Base-by-base conservation (phyloP, 53 echinoderm and acorn worm species). In the Holothuria leucospilota region DNA sequence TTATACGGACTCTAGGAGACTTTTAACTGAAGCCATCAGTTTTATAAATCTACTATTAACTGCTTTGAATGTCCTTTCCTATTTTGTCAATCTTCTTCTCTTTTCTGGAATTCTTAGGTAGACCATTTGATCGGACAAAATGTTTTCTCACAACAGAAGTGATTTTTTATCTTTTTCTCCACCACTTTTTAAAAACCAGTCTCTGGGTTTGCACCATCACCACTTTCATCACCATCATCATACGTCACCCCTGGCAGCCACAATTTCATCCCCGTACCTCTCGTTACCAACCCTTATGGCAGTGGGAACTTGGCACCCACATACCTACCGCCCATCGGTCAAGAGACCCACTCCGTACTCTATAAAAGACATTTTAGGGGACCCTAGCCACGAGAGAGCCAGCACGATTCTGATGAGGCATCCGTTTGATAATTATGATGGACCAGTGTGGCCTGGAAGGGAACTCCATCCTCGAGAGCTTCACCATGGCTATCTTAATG, bases 261-360 rank as follows among this genome's bases (percentile, higher is more conserved):
- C 92, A 27, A 60, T 91, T 52, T 87, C 91, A 7, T 71, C 90
- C 12, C 85, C 87, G 0, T 71, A 92, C 39, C 85, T 93, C 0
- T 87, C 91, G 59, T 88, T 93, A 58, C 99, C 99, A 15, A 91
- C 94, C 5, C 74, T 95, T 24, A 93, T 95, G 65, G 95, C 99
- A 1, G 91, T 99, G 20, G 99, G 99, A 21, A 99, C 99, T 39
- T 99, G 99, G 99, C 99, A 99, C 38, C 99, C 99, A 7, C 99
- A 99, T 58, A 95, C 89, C 68, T 99, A 99, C 92, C 88, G 95
- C n/a, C 92, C 92, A n/a, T 85, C 89, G 2, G 84, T 90, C 27
- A 99, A 98, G 77, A 90, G 95, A 8, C 95, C 91, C 0, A 99
- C 99, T 30, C 99, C 99, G 21, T 95, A 95, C 79, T 95, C 90